Base-by-base conservation (phyloP, 2,888 invertebrate genomes). In the Gymnocheta viridis region DNA sequence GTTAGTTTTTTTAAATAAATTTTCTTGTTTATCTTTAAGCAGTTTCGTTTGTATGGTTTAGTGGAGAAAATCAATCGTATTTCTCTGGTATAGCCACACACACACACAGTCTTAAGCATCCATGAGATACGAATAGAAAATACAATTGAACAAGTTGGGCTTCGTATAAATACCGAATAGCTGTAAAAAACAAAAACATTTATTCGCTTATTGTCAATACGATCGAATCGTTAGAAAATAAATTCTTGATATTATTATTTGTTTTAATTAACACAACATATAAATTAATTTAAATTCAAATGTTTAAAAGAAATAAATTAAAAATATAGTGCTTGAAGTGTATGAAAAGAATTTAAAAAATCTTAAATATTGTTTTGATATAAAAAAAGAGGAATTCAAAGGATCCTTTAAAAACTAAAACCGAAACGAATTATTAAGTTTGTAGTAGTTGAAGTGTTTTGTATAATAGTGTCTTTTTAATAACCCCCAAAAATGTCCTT, bases 161-260 rank as follows among this genome's bases (percentile, higher is more conserved):
- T 86, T 81, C 38, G 86, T 89, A 90, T 90, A 90, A 89, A 90
- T 89, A 82, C 82, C 77, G 86, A 85, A 79, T 77, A 83, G 83
- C 79, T 24, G 35, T 58, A 29, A 64, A 64, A 69, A 69, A 70
- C 72, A 78, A 77, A 87, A 87, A 80, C 88, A 88, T 89, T 90
- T 89, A 89, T 87, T 85, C 80, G 82, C 74, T 88, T 87, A 87
- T 87, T 88, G 88, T 88, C 88, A 86, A 88, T 86, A 87, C 85
- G 87, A 87, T 88, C 89, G 87, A 87, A 86, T 87, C 85, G 85
- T 84, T 82, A 72, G 72, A 62, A 58, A 76, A 74, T 38, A 29
- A 73, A 62, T 32, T 54, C 35, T 69, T 54, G 17, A 64, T 49
- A 22, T 35, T 67, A 49, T 51, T 62, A 22, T 35, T 35, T 2